Evolutionary conservation across 2,888 invertebrate genomes (phyloP).

Genomic region (Periphyllus acericola): DNA sequence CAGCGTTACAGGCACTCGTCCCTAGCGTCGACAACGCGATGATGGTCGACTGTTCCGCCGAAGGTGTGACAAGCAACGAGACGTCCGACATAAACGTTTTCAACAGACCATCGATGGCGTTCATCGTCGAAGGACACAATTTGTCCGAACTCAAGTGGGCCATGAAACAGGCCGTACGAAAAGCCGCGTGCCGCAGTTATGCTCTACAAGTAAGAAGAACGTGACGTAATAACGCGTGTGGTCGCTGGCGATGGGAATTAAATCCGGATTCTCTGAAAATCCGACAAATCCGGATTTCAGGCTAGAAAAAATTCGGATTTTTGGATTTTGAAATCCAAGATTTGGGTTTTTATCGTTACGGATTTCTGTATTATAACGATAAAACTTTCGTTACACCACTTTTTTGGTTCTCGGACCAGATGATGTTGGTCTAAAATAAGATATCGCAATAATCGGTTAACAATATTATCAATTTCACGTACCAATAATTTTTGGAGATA

Average conservation of each 20-base stretch:
- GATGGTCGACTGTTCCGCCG: conserved; percentile 63
- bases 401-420: too few species aligned
- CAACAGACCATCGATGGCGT: conserved; percentile 85
- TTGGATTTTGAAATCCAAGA: too few species aligned
- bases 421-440: too few species aligned
- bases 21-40: conserved; percentile 70
- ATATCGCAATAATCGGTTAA: too few species aligned
- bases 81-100: conserved; percentile 72
- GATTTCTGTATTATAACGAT: too few species aligned
- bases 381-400: too few species aligned
- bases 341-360: too few species aligned
- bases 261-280: too few species aligned
- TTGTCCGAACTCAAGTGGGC: conserved; percentile 83
- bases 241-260: neutral
- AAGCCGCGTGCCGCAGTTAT: conserved; percentile 76
- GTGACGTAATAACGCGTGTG: neutral
- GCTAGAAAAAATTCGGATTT: too few species aligned
- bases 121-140: conserved; percentile 87
- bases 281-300: too few species aligned
- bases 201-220: conserved; percentile 78
- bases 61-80: conserved; percentile 67
- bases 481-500: too few species aligned
- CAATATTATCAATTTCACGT: too few species aligned
- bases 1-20: conserved; percentile 83
- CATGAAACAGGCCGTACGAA: conserved; percentile 85